These are phyloP conservation scores for Malthinus flaveolus DNA, from an alignment of 2,888 invertebrate genomes.

Conservation along the genomic window DNA sequence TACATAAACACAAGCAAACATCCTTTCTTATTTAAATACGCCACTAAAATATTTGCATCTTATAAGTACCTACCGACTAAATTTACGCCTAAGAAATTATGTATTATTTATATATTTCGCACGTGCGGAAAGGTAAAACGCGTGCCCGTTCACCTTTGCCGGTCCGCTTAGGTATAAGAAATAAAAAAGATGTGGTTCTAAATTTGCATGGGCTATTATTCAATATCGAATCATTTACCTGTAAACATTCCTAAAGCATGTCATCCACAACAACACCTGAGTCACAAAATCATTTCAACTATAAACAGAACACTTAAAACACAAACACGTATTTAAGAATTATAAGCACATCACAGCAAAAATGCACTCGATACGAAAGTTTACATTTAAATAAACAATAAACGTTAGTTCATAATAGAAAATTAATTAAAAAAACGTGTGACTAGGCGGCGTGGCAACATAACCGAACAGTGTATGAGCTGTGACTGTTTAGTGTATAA, in stretches of 20 bases:
- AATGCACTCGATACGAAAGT: conserved; percentile 13
- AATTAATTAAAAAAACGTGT: conserved; percentile 42
- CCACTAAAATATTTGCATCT: no score
- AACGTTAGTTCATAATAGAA: conserved; percentile 15
- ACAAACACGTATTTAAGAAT: conserved; percentile 40
- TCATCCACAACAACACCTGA: conserved; percentile 46
- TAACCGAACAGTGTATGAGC: conserved; percentile 54
- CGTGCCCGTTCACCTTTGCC: not conserved
- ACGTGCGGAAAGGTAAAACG: conserved; percentile 9
- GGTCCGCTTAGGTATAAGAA: not conserved
- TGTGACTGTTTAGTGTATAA: conserved; percentile 56
- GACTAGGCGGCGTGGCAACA: conserved; percentile 53
- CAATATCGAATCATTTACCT: conserved; percentile 39
- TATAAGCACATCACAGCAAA: conserved; percentile 44
- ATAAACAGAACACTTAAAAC: conserved; percentile 40
- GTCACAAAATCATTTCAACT: conserved; percentile 41
- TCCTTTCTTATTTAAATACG: no score
- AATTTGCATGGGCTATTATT: conserved; percentile 21
- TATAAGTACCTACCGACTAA: no score
- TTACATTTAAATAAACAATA: conserved; percentile 1
- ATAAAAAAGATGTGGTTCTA: not conserved
- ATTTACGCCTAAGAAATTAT: no score
- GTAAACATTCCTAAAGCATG: conserved; percentile 48
- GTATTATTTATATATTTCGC: not conserved
- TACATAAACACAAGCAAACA: no score